Conservation (phyloP, 2,113 vertebrate species). For the Anolis carolinensis region DNA sequence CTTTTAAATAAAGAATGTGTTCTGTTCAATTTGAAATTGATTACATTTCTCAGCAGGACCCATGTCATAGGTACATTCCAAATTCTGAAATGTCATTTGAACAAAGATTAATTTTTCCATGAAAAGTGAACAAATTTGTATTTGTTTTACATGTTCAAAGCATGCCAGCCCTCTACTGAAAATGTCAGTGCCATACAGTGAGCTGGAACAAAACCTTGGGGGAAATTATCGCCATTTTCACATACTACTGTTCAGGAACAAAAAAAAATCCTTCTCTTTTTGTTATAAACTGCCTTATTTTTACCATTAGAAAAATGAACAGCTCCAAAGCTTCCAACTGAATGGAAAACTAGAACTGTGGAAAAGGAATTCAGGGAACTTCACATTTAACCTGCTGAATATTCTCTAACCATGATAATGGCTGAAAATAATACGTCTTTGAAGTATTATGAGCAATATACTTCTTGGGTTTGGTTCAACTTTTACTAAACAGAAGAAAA, state of each 20-base stretch:
- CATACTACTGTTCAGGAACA: background rate
- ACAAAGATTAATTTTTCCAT: conserved; percentile 27
- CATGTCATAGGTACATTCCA: conserved; percentile 15
- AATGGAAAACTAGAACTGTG: background rate
- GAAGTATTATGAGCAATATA: background rate
- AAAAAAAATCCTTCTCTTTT: background rate
- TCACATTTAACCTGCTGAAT: background rate
- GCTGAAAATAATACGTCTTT: background rate
- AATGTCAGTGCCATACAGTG: conserved; percentile 26
- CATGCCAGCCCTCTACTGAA: conserved; percentile 9
- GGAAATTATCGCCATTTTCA: conserved; percentile 3
- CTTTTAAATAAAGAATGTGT: conserved; percentile 26
- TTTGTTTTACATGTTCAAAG: conserved; percentile 27
- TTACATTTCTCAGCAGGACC: conserved; percentile 16
- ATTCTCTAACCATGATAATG: background rate
- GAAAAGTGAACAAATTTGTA: conserved; percentile 21
- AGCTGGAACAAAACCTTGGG: background rate
- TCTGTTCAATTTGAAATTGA: conserved; percentile 16
- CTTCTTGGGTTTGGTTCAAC: background rate
- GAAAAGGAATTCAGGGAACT: background rate
- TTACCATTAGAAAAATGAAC: background rate
- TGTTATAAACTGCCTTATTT: background rate
- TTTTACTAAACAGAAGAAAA: background rate
- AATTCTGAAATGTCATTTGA: conserved; percentile 34
- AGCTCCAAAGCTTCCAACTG: background rate